phyloP scores from a whole-genome alignment of 2,888 invertebrate species.

The Meghimatium bilineatum region DNA sequence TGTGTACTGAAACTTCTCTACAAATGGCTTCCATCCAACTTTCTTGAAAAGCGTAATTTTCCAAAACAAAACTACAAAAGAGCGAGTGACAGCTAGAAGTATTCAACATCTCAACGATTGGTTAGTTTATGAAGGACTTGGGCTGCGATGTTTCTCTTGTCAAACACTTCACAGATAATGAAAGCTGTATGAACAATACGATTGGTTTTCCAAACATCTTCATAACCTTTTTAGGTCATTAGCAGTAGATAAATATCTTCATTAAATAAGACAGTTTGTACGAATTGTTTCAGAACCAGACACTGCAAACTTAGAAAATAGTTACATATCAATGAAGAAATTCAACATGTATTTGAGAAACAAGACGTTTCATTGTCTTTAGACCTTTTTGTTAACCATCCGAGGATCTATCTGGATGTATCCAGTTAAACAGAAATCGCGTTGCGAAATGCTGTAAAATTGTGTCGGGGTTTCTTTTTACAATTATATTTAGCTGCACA shows the following conservation, averaged over 20 bases:
- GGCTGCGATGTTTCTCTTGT: neutral
- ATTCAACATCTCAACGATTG: neutral
- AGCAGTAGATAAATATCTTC: neutral
- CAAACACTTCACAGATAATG: conserved; percentile 23
- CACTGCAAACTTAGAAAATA: neutral
- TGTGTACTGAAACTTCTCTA: no score
- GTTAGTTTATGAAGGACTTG: neutral
- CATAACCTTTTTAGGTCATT: neutral
- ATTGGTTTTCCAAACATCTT: conserved; percentile 21
- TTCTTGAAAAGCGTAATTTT: no score
- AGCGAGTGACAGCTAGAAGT: neutral
- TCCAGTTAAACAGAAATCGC: no score
- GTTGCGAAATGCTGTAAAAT: no score
- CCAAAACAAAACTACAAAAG: neutral
- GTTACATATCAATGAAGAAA: no score
- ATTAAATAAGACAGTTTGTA: neutral
- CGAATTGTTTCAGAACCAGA: neutral
- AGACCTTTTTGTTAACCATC: no score
- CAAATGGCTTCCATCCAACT: no score
- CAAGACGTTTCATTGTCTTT: no score
- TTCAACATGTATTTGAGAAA: no score
- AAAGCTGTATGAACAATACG: neutral
- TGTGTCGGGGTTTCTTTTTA: no score
- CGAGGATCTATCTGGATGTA: no score
- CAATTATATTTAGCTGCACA: no score